Evolutionary conservation across 2,797 vertebrate genomes (phyloP), one percentile per base, ranked within the genome.

Genomic region (Syngnathus acus): DNA sequence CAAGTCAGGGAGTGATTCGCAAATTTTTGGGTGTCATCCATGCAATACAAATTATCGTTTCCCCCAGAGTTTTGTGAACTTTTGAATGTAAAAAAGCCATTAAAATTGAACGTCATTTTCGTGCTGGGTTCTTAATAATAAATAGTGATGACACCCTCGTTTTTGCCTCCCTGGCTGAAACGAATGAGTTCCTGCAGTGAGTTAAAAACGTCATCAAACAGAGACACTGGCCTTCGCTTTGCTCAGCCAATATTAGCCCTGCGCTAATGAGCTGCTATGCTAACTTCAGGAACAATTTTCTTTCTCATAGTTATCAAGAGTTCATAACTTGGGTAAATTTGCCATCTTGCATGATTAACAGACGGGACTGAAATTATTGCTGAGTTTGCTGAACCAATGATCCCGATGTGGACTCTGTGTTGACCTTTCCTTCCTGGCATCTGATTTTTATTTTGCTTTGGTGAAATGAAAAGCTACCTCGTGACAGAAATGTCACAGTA

Each of bases 191-290:
- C 83, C 74, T 79, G 66, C 53, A 6, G 73, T 65, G 68, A 82
- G 78, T 84, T 82, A 72, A 79, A 80, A 83, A 82, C 83, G 62
- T 87, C 82, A 88, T 89, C 80, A 89, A 89, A 88, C 79, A 80
- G 73, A 82, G 74, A 82, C 82, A 26, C 42, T 23, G 40, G 83
- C 88, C 78, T 76, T 80, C 84, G 82, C 80, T 81, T 79, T 78
- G 65, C 75, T 84, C 66, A 82, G 83, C 88, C 85, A 88, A 89
- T 87, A 87, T 88, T 87, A 81, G 78, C 78, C 78, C 83, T 82
- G 71, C 32, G 82, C 84, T 88, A 89, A 89, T 86, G 84, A 88
- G 77, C 73, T 68, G 81, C 80, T 80, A 80, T 86, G 80, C 82
- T 86, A 86, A 87, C 81, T 72, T 80, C 57, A 73, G 74, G 84